Base-by-base conservation (phyloP, 2,113 vertebrate species). In the Tyto alba region DNA sequence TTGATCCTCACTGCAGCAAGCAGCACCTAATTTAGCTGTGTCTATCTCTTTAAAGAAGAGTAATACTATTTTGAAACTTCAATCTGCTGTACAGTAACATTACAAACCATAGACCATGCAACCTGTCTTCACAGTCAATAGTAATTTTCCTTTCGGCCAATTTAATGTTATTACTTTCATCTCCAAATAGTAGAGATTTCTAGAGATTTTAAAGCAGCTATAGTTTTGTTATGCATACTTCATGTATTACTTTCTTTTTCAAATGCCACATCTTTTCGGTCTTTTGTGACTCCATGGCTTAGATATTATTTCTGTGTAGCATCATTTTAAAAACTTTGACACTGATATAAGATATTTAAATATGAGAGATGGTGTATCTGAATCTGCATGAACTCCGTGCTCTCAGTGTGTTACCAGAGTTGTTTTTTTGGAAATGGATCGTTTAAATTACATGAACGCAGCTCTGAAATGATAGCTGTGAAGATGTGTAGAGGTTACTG, bases 31-130 rank as follows among this genome's bases (percentile, higher is more conserved):
- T 98, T 98, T 98, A 98, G 96, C 95, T 90, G 92, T 98, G 97
- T 98, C 98, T 98, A 89, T 98, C 97, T 98, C 97, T 98, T 98
- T 98, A 98, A 98, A 98, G 96, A 98, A 98, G 97, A 98, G 95
- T 97, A 97, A 98, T 98, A 97, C 95, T 96, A 97, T 98, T 98
- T 98, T 97, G 98, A 98, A 98, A 98, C 95, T 98, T 98, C 98
- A 98, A 97, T 98, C 97, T 98, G 97, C 97, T 96, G 74, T 98
- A 97, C 92, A 97, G 97, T 91, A 94, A 95, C 97, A 97, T 97
- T 98, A 97, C 96, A 97, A 97, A 93, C 96, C 93, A 95, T 92
- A 97, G 97, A 96, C 95, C 95, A 92, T 93, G 85, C 83, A 96
- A 92, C 96, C 96, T 97, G 96, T 97, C 96, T 97, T 94, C 92